These are phyloP conservation scores for Oenanthe oenanthe DNA, from an alignment of 2,113 vertebrate species.

Conservation along the genomic window DNA sequence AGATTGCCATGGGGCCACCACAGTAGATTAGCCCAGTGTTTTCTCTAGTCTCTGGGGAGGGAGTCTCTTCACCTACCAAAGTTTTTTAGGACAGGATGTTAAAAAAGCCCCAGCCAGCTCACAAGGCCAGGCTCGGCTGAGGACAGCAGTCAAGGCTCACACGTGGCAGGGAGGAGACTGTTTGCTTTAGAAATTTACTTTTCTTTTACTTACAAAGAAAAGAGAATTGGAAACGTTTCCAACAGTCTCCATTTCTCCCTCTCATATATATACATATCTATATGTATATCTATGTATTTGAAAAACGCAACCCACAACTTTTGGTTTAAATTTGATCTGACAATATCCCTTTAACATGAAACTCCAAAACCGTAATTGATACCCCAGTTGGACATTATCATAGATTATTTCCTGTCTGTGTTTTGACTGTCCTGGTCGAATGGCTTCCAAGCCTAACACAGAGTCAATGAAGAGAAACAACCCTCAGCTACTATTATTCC, in stretches of 20 bases:
- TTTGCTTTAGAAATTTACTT: conserved; percentile 1
- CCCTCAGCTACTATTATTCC: conserved; percentile 69
- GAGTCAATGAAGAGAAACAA: conserved; percentile 72
- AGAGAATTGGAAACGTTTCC: conserved; percentile 23
- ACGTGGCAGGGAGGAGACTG: conserved; percentile 1
- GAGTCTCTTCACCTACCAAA: not conserved
- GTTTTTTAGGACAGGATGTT: not conserved
- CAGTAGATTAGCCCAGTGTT: not conserved
- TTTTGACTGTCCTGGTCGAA: conserved; percentile 76
- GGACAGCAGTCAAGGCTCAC: not conserved
- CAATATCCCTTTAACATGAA: conserved; percentile 65
- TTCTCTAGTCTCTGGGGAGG: not conserved
- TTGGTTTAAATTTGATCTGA: conserved; percentile 64
- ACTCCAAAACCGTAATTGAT: conserved; percentile 67
- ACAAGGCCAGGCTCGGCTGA: not conserved
- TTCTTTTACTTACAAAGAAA: not conserved
- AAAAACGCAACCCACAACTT: conserved; percentile 22
- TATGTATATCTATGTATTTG: not conserved
- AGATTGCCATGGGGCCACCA: accelerated
- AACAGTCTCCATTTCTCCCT: conserved; percentile 9
- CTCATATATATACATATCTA: not conserved
- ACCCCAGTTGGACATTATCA: conserved; percentile 67
- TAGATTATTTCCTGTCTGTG: conserved; percentile 76
- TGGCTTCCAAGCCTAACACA: conserved; percentile 70
- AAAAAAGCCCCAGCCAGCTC: not conserved